Percentiles rank a stretch among this genome's conserved stretches.
phyloP scores from a whole-genome alignment of 1,140 invertebrate genomes.

The Pseudomyrmex gracilis region DNA sequence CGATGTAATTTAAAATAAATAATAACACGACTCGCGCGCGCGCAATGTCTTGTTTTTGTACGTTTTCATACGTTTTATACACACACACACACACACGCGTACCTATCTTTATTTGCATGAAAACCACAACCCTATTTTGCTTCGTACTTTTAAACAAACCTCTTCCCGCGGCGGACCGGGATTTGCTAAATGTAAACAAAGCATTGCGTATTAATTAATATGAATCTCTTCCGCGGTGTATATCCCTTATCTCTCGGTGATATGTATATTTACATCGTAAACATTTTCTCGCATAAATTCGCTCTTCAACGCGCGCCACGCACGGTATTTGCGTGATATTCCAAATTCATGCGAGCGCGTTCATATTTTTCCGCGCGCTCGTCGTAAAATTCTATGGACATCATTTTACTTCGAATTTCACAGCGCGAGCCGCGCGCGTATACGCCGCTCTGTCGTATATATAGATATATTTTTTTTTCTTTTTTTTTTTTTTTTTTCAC shows the following conservation, averaged over 20 bases:
- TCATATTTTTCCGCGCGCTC: constrained; percentile 24
- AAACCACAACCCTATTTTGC: background rate
- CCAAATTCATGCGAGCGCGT: constrained; percentile 1
- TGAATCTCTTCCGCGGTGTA: background rate
- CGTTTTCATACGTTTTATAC: background rate
- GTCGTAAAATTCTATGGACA: constrained; percentile 38
- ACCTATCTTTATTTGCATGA: background rate
- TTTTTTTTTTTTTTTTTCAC: constrained; percentile 43
- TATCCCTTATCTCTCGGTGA: background rate
- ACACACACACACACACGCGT: too few species aligned
- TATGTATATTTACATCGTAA: background rate
- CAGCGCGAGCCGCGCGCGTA: background rate
- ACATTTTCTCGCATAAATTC: constrained; percentile 22
- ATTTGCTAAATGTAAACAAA: background rate
- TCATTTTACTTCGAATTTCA: constrained; percentile 30
- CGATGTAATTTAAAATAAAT: too few species aligned
- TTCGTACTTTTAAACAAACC: constrained; percentile 2
- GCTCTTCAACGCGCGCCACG: background rate
- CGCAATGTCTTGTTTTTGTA: background rate
- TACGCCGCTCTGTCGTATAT: background rate
- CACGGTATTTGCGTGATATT: background rate
- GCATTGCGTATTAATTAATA: constrained; percentile 10
- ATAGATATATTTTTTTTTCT: background rate
- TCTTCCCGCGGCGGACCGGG: background rate
- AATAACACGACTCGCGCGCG: too few species aligned